Percentiles rank a stretch among this genome's conserved stretches.
Evolutionary conservation across 2,888 invertebrate genomes (phyloP).

Genomic region (Anoplius nigerrimus): DNA sequence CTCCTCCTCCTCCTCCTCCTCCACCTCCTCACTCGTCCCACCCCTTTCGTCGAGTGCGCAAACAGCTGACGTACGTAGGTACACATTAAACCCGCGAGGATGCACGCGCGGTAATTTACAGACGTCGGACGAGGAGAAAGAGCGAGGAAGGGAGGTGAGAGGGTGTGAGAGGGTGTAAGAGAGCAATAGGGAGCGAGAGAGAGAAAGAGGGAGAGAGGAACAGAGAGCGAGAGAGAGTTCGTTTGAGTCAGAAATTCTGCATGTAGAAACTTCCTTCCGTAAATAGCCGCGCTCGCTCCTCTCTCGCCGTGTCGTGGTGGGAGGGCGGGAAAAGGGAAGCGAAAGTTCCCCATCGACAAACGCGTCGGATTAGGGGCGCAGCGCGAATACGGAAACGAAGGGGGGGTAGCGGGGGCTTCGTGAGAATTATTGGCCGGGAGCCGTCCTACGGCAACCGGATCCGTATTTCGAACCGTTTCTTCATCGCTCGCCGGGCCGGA

Average conservation of each 20-base stretch:
- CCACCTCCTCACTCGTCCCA: constrained; percentile 26
- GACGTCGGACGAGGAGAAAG: background rate
- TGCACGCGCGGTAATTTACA: constrained; percentile 16
- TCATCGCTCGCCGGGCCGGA: too few relatives aligned
- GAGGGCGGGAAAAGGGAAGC: too few relatives aligned
- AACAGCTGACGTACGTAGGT: constrained; percentile 30
- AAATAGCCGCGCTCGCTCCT: background rate
- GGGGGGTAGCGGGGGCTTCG: background rate
- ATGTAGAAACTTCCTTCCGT: constrained; percentile 7
- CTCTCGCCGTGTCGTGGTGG: too few relatives aligned
- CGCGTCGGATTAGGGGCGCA: constrained; percentile 22
- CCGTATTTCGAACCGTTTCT: too few relatives aligned
- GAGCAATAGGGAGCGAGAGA: too few relatives aligned
- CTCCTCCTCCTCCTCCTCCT: constrained; percentile 12
- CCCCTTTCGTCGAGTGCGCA: constrained; percentile 28
- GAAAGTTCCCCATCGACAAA: constrained; percentile 3
- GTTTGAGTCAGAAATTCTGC: background rate
- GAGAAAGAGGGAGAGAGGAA: background rate
- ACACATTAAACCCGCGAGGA: constrained; percentile 18
- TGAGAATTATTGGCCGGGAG: constrained; percentile 5
- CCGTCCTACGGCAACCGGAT: too few relatives aligned
- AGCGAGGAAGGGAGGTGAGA: too few relatives aligned
- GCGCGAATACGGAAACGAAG: constrained; percentile 18
- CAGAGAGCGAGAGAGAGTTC: constrained; percentile 1
- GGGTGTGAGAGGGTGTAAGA: too few relatives aligned